Evolutionary conservation across 2,797 vertebrate genomes (phyloP).

Genomic region (Champsocephalus gunnari): DNA sequence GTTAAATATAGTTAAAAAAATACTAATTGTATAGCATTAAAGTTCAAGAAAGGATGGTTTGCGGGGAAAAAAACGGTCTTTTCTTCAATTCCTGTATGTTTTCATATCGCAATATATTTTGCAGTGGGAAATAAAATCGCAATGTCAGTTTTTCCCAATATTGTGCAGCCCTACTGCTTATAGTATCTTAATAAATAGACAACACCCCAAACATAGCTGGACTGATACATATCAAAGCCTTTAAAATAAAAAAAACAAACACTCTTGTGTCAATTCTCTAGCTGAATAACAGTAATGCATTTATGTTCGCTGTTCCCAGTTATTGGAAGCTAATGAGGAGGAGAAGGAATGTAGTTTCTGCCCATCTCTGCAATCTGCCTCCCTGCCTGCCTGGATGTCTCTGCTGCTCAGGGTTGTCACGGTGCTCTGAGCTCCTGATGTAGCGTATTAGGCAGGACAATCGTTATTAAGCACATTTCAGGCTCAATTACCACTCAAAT

Average conservation of each 20-base stretch:
- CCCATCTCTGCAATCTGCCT: conserved; percentile 55
- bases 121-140: no score
- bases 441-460: conserved; percentile 83
- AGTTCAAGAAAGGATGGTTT: no score
- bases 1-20: no score
- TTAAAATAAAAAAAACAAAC: conserved; percentile 30
- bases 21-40: no score
- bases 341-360: conserved; percentile 75
- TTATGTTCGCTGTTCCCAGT: conserved; percentile 65
- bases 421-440: conserved; percentile 79
- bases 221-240: conserved; percentile 30
- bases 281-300: conserved; percentile 66
- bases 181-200: conserved; percentile 25
- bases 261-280: conserved; percentile 40
- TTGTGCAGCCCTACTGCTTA: neutral
- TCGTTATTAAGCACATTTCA: conserved; percentile 86
- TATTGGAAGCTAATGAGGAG: conserved; percentile 75
- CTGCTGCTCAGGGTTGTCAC: conserved; percentile 74
- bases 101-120: no score
- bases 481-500: conserved; percentile 84
- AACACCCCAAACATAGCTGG: conserved; percentile 34
- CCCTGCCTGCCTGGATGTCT: conserved; percentile 66
- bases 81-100: no score
- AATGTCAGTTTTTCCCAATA: no score
- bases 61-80: no score